Evolutionary conservation across 2,888 invertebrate species (phyloP).

Genomic region (Amphimallon solstitiale): DNA sequence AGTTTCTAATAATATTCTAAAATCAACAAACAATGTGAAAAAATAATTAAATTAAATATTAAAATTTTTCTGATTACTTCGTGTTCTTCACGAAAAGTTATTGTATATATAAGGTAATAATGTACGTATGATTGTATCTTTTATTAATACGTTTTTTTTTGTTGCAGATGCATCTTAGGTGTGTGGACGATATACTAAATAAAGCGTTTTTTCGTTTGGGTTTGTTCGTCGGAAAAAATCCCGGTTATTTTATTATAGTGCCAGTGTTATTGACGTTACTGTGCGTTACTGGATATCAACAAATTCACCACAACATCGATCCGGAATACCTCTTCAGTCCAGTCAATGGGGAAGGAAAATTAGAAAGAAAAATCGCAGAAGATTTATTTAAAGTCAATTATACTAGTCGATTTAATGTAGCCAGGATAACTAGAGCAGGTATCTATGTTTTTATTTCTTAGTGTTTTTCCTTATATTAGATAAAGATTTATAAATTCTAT

Average conservation of each 20-base stretch:
- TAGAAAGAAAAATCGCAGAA: constrained; percentile 84
- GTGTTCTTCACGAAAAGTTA: too few species aligned
- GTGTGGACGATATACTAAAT: constrained; percentile 83
- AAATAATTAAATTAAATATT: too few species aligned
- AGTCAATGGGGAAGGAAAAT: constrained; percentile 84
- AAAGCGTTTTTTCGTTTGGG: constrained; percentile 85
- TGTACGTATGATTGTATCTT: too few species aligned
- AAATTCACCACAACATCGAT: constrained; percentile 88
- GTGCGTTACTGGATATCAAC: constrained; percentile 89
- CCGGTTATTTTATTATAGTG: constrained; percentile 88
- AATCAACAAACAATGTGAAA: too few species aligned
- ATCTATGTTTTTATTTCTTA: too few species aligned
- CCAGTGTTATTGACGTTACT: constrained; percentile 84
- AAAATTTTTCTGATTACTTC: too few species aligned
- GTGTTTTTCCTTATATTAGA: too few species aligned
- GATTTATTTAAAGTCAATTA: constrained; percentile 89
- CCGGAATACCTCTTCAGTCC: constrained; percentile 94
- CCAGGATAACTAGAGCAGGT: constrained; percentile 89
- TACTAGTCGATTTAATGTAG: constrained; percentile 84
- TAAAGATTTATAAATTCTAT: too few species aligned
- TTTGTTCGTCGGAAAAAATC: constrained; percentile 79
- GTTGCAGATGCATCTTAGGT: constrained; percentile 78
- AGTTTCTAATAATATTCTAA: too few species aligned
- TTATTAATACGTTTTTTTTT: constrained; percentile 37
- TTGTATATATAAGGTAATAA: too few species aligned